These are phyloP conservation scores for Harlomillsia oculata DNA, from an alignment of 1,140 invertebrate genomes.

Conservation along the genomic window DNA sequence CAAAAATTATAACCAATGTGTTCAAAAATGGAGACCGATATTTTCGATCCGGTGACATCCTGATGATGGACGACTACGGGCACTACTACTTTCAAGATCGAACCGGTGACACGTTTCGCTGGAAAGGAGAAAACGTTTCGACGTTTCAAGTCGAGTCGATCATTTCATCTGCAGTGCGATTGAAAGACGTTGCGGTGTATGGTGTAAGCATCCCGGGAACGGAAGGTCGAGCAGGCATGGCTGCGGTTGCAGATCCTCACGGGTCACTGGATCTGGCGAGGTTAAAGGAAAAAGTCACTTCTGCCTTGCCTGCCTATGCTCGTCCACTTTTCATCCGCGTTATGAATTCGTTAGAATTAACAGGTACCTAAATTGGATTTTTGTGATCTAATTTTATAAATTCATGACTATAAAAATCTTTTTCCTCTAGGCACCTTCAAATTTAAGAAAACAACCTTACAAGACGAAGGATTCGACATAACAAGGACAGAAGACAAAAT, in stretches of 20 bases:
- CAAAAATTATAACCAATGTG: constrained; percentile 82
- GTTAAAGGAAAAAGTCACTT: constrained; percentile 53
- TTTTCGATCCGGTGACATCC: constrained; percentile 61
- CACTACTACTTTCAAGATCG: constrained; percentile 92
- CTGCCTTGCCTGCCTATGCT: constrained; percentile 70
- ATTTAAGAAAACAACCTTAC: constrained; percentile 79
- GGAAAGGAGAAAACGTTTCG: constrained; percentile 98
- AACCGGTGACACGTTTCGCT: constrained; percentile 93
- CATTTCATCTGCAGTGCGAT: constrained; percentile 67
- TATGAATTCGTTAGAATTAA: constrained; percentile 68
- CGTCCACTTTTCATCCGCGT: constrained; percentile 77
- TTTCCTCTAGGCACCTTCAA: constrained; percentile 70
- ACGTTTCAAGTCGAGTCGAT: constrained; percentile 92
- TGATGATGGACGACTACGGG: constrained; percentile 80
- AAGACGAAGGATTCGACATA: constrained; percentile 81
- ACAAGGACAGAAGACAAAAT: constrained; percentile 63
- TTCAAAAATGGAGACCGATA: constrained; percentile 69
- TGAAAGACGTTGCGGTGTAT: constrained; percentile 67
- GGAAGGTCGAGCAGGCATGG: constrained; percentile 85
- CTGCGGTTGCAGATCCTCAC: constrained; percentile 72
- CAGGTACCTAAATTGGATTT: constrained; percentile 45
- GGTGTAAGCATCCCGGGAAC: constrained; percentile 64
- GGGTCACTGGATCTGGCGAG: constrained; percentile 55
- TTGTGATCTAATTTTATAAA: no score
- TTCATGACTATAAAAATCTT: no score